phyloP scores from a whole-genome alignment of 1,140 invertebrate genomes.

The Hestina assimilis region DNA sequence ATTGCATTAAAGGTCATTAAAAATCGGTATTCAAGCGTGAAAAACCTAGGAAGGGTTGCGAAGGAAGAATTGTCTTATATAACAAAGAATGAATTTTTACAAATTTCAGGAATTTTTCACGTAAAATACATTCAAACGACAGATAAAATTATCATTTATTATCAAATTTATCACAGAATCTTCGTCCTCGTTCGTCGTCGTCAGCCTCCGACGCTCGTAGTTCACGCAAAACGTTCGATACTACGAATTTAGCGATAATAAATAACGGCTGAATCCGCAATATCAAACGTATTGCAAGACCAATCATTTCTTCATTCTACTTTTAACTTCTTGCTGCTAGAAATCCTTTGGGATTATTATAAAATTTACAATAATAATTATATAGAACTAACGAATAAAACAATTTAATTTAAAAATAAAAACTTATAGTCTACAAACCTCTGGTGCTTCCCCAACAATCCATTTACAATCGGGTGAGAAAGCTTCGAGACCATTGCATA shows the following conservation, averaged over 20 bases:
- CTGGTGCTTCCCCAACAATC: conserved; percentile 95
- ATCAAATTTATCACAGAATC: too few species aligned
- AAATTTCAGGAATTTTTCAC: too few species aligned
- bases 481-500: conserved; percentile 94
- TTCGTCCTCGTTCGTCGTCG: not conserved
- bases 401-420: too few species aligned
- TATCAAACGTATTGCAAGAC: conserved; percentile 42
- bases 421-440: conserved; percentile 79
- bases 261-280: conserved; percentile 37
- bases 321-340: conserved; percentile 3
- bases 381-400: too few species aligned
- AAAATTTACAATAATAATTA: too few species aligned
- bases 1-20: too few species aligned
- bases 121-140: too few species aligned
- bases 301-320: conserved; percentile 4
- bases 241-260: conserved; percentile 51
- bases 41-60: too few species aligned
- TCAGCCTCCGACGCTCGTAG: not conserved
- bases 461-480: conserved; percentile 96
- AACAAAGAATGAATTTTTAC: too few species aligned
- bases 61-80: too few species aligned
- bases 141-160: too few species aligned
- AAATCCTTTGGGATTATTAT: not conserved
- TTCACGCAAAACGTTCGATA: conserved; percentile 48
- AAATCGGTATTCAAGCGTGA: too few species aligned